These are phyloP conservation scores for Stegodyphus dumicola DNA, from an alignment of 1,140 invertebrate genomes.

Conservation along the genomic window DNA sequence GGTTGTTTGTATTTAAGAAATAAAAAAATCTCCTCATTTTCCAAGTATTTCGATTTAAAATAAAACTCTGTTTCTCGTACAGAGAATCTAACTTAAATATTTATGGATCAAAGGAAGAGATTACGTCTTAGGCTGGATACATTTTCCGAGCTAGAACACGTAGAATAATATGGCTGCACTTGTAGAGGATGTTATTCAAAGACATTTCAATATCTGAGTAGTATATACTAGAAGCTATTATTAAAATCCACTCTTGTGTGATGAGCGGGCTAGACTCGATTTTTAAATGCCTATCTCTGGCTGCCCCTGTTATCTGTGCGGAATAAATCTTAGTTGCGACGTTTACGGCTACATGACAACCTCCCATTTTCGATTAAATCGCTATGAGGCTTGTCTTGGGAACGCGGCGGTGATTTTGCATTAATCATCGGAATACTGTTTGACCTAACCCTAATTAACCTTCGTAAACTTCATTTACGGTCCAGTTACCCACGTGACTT, in stretches of 20 bases:
- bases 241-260: conserved; percentile 10
- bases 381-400: conserved; percentile 34
- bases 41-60: no score
- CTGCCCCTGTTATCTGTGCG: conserved; percentile 9
- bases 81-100: no score
- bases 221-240: conserved; percentile 5
- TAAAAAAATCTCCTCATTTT: no score
- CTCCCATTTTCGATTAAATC: conserved; percentile 42
- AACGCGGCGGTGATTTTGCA: conserved; percentile 43
- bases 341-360: conserved; percentile 43
- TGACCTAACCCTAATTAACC: conserved; percentile 52
- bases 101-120: no score
- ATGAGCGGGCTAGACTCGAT: conserved; percentile 10
- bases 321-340: conserved; percentile 25
- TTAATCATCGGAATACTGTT: conserved; percentile 44
- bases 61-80: no score
- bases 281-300: background rate
- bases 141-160: no score
- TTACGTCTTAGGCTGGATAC: no score
- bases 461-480: conserved; percentile 43
- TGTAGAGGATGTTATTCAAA: no score
- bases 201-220: background rate
- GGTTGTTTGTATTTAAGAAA: no score
- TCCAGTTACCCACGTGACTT: conserved; percentile 25
- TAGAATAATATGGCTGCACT: background rate